Conservation (phyloP, 2,888 invertebrate genomes). For the Amphipyra berbera region DNA sequence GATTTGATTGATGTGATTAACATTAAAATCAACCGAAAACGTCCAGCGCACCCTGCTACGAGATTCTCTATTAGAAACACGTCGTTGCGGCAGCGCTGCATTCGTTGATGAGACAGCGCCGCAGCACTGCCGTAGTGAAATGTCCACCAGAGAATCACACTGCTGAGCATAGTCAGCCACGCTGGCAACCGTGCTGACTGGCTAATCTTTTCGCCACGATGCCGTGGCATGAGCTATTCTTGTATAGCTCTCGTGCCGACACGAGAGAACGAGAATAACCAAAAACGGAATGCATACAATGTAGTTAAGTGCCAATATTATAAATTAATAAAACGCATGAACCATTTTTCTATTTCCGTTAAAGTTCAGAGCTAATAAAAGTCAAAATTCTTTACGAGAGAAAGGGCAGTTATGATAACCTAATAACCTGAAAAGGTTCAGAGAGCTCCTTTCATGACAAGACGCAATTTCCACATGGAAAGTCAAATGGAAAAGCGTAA, state of each 20-base stretch:
- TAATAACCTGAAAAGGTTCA: slow-evolving; percentile 82
- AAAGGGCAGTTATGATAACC: slow-evolving; percentile 78
- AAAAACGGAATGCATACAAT: slow-evolving; percentile 29
- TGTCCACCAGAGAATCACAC: too few relatives aligned
- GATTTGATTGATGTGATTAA: slow-evolving; percentile 3
- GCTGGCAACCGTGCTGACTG: too few relatives aligned
- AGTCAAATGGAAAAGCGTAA: slow-evolving; percentile 87
- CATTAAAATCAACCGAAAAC: not conserved
- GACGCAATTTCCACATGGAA: slow-evolving; percentile 83
- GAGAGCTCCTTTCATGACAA: slow-evolving; percentile 85
- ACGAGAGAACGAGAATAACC: too few relatives aligned
- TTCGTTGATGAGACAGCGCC: too few relatives aligned
- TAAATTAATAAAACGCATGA: slow-evolving; percentile 47
- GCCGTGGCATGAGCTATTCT: too few relatives aligned
- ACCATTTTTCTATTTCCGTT: slow-evolving; percentile 45
- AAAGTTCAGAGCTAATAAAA: slow-evolving; percentile 64
- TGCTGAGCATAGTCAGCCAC: too few relatives aligned
- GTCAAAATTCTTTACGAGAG: slow-evolving; percentile 67
- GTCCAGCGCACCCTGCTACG: too few relatives aligned
- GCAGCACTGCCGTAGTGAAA: too few relatives aligned
- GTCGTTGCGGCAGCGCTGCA: too few relatives aligned
- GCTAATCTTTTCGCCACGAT: too few relatives aligned
- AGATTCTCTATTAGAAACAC: too few relatives aligned
- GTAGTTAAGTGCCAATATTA: slow-evolving; percentile 36
- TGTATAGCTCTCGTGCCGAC: too few relatives aligned